Evolutionary conservation across 2,797 vertebrate genomes (phyloP).

Genomic region (Menidia menidia): DNA sequence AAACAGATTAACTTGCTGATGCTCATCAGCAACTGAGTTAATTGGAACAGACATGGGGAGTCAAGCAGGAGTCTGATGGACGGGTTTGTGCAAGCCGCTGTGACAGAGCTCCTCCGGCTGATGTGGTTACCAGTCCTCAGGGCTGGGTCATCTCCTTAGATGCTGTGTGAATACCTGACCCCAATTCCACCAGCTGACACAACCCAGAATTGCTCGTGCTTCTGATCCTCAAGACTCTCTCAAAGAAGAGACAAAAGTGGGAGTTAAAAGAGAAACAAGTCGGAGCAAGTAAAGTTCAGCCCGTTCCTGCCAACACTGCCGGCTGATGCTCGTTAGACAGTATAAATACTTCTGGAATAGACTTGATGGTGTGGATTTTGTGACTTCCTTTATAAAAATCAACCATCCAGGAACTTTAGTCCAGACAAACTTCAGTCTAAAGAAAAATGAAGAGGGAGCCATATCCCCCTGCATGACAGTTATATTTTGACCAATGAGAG

Average conservation of each 20-base stretch:
- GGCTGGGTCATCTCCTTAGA: slow-evolving; percentile 38
- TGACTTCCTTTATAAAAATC: neutral
- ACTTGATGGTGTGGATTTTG: neutral
- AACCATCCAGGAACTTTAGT: neutral
- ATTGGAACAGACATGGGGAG: slow-evolving; percentile 44
- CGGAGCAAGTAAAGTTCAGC: neutral
- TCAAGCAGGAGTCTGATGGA: slow-evolving; percentile 43
- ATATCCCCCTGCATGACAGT: neutral
- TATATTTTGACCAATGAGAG: neutral
- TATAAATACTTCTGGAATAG: neutral
- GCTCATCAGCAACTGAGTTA: slow-evolving; percentile 22
- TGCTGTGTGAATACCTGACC: slow-evolving; percentile 40
- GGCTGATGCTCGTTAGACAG: slow-evolving; percentile 13
- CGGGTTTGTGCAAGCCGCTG: slow-evolving; percentile 52
- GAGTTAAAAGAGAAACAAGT: neutral
- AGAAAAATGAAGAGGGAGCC: neutral
- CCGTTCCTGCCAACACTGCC: slow-evolving; percentile 1
- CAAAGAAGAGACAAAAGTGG: neutral
- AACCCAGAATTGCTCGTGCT: slow-evolving; percentile 6
- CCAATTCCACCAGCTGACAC: slow-evolving; percentile 31
- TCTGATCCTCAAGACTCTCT: slow-evolving; percentile 26
- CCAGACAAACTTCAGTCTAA: neutral
- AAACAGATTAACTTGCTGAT: slow-evolving; percentile 14
- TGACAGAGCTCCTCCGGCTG: slow-evolving; percentile 37
- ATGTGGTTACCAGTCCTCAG: slow-evolving; percentile 57